These are phyloP conservation scores for Bostrychus sinensis DNA, from an alignment of 2,113 vertebrate genomes.

Conservation along the genomic window DNA sequence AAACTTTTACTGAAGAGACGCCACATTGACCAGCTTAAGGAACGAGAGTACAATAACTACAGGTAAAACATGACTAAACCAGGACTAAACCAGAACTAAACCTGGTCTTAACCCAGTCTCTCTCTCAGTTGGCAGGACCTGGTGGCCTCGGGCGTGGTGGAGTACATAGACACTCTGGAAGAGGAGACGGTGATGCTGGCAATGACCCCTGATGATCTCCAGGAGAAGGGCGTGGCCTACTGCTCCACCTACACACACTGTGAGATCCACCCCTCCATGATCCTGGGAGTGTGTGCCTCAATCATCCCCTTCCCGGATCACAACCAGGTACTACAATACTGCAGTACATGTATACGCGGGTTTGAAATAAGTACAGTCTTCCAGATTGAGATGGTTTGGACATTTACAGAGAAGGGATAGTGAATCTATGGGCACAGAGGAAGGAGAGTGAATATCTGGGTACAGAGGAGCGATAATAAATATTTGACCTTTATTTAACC, in stretches of 20 bases:
- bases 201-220: slow-evolving; percentile 98
- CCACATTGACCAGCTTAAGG: slow-evolving; percentile 97
- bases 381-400: too few relatives aligned
- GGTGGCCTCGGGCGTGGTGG: slow-evolving; percentile 90
- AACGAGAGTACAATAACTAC: slow-evolving; percentile 98
- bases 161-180: slow-evolving; percentile 4
- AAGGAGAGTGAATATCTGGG: too few relatives aligned
- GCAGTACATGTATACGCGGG: too few relatives aligned
- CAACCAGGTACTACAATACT: slow-evolving; percentile 92
- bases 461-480: too few relatives aligned
- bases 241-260: slow-evolving; percentile 98
- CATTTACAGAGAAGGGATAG: too few relatives aligned
- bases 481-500: too few relatives aligned
- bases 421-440: too few relatives aligned
- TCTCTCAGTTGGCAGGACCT: slow-evolving; percentile 94
- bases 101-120: too few relatives aligned
- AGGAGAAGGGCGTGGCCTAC: slow-evolving; percentile 97
- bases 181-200: slow-evolving; percentile 72
- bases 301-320: slow-evolving; percentile 99
- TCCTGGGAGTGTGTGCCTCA: slow-evolving; percentile 96
- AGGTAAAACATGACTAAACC: slow-evolving; percentile 80
- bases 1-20: slow-evolving; percentile 95
- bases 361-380: too few relatives aligned
- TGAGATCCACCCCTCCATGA: slow-evolving; percentile 99
- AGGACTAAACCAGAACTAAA: too few relatives aligned